Evolutionary conservation across 23 tunicate genomes (phyloP).

Genomic region (Trididemnum clinides): DNA sequence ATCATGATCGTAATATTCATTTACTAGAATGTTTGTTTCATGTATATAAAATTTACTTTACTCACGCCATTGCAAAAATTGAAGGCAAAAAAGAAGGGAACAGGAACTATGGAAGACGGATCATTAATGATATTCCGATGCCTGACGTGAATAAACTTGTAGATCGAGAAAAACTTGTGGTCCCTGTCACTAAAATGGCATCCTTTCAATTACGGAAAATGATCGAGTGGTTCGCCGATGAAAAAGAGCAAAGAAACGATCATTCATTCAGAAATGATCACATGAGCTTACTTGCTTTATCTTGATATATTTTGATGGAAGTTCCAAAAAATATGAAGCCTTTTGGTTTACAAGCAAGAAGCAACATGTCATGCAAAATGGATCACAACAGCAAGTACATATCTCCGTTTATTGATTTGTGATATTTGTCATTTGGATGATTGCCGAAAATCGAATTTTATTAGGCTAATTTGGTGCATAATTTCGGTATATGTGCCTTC

Average conservation of each 20-base stretch:
- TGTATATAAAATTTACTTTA: conserved; percentile 1
- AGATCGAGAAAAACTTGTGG: conserved; percentile 3
- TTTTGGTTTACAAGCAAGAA: not conserved
- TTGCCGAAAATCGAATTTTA: no score
- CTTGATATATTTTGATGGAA: not conserved
- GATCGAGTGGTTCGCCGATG: not conserved
- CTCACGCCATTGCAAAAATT: conserved; percentile 6
- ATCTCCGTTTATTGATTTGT: no score
- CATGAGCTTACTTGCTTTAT: conserved; percentile 6
- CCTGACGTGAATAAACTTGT: not conserved
- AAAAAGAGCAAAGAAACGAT: not conserved
- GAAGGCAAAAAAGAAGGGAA: no score
- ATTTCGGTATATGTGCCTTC: no score
- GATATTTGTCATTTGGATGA: no score
- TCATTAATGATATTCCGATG: not conserved
- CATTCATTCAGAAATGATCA: conserved; percentile 5
- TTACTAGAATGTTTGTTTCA: conserved; percentile 1
- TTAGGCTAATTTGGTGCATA: no score
- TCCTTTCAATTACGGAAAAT: not conserved
- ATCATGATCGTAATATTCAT: not conserved
- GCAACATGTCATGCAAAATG: no score
- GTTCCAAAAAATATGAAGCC: conserved; percentile 15
- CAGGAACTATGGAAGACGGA: conserved; percentile 9
- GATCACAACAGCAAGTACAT: no score
- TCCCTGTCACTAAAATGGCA: not conserved